A percentile compares a stretch with the other conserved stretches of the same genome.
phyloP scores from a whole-genome alignment of 2,797 vertebrate genomes.

The Philypnodon macrostomus region DNA sequence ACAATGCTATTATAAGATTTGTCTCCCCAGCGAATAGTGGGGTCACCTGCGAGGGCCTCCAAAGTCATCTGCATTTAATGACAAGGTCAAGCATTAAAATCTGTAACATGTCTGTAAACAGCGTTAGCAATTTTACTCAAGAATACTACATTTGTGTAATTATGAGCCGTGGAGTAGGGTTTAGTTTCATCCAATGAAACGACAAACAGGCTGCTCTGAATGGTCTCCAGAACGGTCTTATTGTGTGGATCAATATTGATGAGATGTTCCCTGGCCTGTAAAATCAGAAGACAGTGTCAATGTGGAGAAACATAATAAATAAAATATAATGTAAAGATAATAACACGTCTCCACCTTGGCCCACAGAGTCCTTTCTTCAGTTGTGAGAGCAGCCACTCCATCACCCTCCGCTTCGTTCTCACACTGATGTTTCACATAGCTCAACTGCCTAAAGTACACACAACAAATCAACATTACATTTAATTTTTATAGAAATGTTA shows the following conservation, averaged over 20 bases:
- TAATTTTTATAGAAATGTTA: too few relatives aligned
- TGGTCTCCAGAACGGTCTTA: slow-evolving; percentile 83
- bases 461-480: slow-evolving; percentile 1
- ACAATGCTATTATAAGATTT: slow-evolving; percentile 88
- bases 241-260: slow-evolving; percentile 88
- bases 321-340: neutral
- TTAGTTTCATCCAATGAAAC: slow-evolving; percentile 82
- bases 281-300: slow-evolving; percentile 4
- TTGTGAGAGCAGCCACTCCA: slow-evolving; percentile 85
- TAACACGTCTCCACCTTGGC: slow-evolving; percentile 83
- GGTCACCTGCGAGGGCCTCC: slow-evolving; percentile 79
- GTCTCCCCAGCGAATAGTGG: slow-evolving; percentile 91
- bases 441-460: slow-evolving; percentile 80
- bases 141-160: slow-evolving; percentile 84
- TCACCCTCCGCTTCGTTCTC: slow-evolving; percentile 80
- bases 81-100: slow-evolving; percentile 15
- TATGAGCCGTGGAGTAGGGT: slow-evolving; percentile 81
- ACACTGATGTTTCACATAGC: slow-evolving; percentile 80
- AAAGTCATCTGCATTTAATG: slow-evolving; percentile 70
- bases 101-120: neutral
- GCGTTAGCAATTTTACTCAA: neutral
- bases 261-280: slow-evolving; percentile 87
- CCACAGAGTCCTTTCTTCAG: slow-evolving; percentile 88
- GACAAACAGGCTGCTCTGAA: slow-evolving; percentile 87
- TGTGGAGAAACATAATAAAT: slow-evolving; percentile 1